Percentiles rank a stretch among this genome's conserved stretches.
These are phyloP conservation scores for Hipposideros armiger DNA, from an alignment of 2,113 vertebrate species.

Conservation along the genomic window DNA sequence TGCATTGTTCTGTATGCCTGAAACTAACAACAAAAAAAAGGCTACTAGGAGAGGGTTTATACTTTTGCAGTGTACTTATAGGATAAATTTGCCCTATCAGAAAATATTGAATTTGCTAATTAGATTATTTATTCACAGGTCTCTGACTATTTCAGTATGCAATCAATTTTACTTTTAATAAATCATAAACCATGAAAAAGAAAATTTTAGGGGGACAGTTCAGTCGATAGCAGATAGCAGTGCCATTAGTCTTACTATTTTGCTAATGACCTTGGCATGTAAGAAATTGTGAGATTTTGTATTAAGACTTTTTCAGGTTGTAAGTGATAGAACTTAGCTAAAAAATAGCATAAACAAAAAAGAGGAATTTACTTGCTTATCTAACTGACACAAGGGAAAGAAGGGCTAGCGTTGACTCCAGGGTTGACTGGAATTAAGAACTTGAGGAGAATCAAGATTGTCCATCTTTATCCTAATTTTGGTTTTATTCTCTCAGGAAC, in stretches of 20 bases:
- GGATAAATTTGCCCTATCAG: slow-evolving; percentile 65
- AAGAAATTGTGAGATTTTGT: not conserved
- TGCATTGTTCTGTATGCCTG: too few species aligned
- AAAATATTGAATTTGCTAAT: slow-evolving; percentile 76
- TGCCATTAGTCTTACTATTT: slow-evolving; percentile 26
- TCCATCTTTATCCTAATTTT: not conserved
- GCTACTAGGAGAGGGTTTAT: slow-evolving; percentile 40
- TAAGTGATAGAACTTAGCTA: slow-evolving; percentile 8
- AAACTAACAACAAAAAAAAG: not conserved
- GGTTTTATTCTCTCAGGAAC: not conserved
- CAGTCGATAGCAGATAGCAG: not conserved
- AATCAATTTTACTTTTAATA: slow-evolving; percentile 80
- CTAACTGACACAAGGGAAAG: not conserved
- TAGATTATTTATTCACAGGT: slow-evolving; percentile 73
- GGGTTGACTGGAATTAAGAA: not conserved
- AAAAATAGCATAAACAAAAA: slow-evolving; percentile 9
- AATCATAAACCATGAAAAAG: slow-evolving; percentile 68
- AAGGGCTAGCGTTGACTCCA: not conserved
- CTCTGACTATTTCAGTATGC: slow-evolving; percentile 77
- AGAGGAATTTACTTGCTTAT: not conserved
- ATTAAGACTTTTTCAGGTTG: slow-evolving; percentile 6
- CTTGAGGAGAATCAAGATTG: not conserved
- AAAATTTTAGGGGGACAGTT: not conserved
- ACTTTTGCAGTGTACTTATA: slow-evolving; percentile 53
- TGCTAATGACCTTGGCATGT: not conserved